Evolutionary conservation across 2,113 vertebrate genomes (phyloP).

Genomic region (Takifugu flavidus): DNA sequence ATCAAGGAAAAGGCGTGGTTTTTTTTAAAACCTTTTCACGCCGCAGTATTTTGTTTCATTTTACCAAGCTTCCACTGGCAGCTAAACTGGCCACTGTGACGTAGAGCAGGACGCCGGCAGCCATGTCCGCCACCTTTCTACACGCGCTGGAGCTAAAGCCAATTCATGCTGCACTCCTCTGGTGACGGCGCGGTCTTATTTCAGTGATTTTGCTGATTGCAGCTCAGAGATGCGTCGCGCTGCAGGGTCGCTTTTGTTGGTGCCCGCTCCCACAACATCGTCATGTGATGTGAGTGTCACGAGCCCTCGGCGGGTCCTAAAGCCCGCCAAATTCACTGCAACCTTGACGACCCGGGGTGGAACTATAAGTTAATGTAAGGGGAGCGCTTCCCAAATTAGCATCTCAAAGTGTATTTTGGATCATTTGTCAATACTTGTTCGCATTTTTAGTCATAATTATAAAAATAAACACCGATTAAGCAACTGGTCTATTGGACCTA

Average conservation of each 20-base stretch:
- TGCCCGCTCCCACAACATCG: background rate
- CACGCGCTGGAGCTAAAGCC: background rate
- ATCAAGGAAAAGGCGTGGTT: background rate
- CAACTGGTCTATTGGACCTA: background rate
- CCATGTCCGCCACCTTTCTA: conserved; percentile 47
- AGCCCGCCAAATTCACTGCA: accelerated
- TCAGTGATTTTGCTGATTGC: background rate
- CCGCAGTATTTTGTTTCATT: conserved; percentile 11
- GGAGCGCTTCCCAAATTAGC: too few relatives aligned
- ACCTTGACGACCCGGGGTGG: background rate
- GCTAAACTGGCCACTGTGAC: conserved; percentile 33
- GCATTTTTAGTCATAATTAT: too few relatives aligned
- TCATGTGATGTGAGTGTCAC: conserved; percentile 64
- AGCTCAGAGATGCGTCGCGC: background rate
- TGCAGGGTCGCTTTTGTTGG: background rate
- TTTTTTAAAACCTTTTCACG: background rate
- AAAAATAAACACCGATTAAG: background rate
- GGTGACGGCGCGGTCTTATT: too few relatives aligned
- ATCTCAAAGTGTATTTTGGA: too few relatives aligned
- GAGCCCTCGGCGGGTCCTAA: conserved; percentile 57
- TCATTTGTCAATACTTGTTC: background rate
- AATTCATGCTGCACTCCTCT: background rate
- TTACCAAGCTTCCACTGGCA: conserved; percentile 56
- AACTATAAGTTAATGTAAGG: too few relatives aligned
- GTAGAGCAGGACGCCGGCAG: conserved; percentile 38